Base-by-base conservation (phyloP, 2,797 vertebrate species). In the Rhincodon typus region DNA sequence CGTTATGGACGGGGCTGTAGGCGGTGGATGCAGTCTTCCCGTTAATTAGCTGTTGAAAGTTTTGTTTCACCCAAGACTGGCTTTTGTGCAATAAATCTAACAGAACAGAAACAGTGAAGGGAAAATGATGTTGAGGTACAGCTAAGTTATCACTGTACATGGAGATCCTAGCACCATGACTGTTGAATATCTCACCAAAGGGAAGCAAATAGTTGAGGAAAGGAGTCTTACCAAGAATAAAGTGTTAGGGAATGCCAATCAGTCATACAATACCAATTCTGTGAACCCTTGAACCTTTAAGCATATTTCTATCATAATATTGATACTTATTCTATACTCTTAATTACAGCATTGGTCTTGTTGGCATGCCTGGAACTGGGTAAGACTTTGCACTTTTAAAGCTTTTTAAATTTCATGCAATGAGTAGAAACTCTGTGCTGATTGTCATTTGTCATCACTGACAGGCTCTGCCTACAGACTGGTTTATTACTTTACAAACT, bases 401-500 rank as follows among this genome's bases (percentile, higher is more conserved):
- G 30, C 57, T 66, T 66, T 34, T 17, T 91, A n/a, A 2, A 62
- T 17, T 66, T n/a, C 17, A 19, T 91, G 15, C 38, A 62, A 50
- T 91, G 88, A 66, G 34, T 21, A 21, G 57, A 62, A 7, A 17
- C 17, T 21, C 57, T 66, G 30, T 66, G 30, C 88, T 91, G 53
- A 91, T n/a, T 66, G 17, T 57, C 57, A 3, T 30, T n/a, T 50
- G 95, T 96, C 42, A 3, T 4, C 12, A 6, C 34, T 95, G 66
- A 94, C 96, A 99, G 98, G 97, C 72, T 96, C 97, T 46, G 97
- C 98, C 70, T 97, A 96, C 96, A 98, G 97, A 50, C 96, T 98
- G 97, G 98, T 98, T 95, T 99, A 98, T 96, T 98, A 98, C 97
- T 98, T 98, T 96, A 98, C 98, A 96, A 99, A 98, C 97, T 98